Evolutionary conservation across 2,888 invertebrate genomes (phyloP).

Genomic region (Aphrophora alni): DNA sequence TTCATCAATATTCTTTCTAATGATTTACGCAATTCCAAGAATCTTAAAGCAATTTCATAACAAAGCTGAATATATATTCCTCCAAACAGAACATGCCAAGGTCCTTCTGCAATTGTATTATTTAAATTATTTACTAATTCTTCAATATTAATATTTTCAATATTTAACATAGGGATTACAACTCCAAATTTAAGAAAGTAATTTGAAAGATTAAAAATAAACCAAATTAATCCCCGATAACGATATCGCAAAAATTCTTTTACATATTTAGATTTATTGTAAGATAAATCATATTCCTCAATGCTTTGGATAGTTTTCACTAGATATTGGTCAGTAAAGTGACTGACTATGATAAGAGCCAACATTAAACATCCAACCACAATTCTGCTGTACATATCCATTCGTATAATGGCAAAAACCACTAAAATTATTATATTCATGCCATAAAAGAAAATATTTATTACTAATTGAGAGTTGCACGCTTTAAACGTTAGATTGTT

Average conservation of each 20-base stretch:
- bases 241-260: neutral
- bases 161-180: neutral
- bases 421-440: neutral
- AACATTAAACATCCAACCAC: neutral
- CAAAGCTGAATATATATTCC: slow-evolving; percentile 23
- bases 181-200: neutral
- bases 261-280: slow-evolving; percentile 15
- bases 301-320: slow-evolving; percentile 28
- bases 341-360: neutral
- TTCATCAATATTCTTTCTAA: neutral
- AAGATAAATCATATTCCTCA: slow-evolving; percentile 22
- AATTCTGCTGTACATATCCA: neutral
- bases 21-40: slow-evolving; percentile 22
- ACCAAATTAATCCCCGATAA: neutral
- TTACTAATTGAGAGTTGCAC: neutral
- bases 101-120: neutral
- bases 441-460: neutral
- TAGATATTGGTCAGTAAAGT: neutral
- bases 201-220: neutral
- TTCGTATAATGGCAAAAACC: neutral
- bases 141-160: neutral
- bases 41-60: slow-evolving; percentile 24
- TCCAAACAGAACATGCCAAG: slow-evolving; percentile 25
- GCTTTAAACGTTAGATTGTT: neutral
- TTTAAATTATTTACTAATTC: neutral